These are phyloP conservation scores for Eristalinus sepulchralis DNA, from an alignment of 2,888 invertebrate species.

Conservation along the genomic window DNA sequence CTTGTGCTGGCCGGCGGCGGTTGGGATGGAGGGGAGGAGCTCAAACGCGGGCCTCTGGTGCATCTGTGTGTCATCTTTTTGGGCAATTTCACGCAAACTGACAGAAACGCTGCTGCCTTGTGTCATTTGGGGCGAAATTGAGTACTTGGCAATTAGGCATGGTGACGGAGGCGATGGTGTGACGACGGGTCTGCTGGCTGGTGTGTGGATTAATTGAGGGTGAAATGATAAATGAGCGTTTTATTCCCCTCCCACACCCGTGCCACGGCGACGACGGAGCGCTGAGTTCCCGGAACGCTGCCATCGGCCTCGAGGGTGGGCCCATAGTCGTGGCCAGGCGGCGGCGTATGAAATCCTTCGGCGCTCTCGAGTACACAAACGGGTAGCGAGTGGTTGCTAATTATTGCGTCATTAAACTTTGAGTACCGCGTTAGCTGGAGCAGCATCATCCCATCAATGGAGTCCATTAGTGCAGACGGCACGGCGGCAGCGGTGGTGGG, in stretches of 20 bases:
- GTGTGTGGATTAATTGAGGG: conserved; percentile 68
- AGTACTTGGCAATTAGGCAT: conserved; percentile 70
- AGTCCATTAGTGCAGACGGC: conserved; percentile 17
- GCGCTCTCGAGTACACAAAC: background rate
- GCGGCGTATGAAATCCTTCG: background rate
- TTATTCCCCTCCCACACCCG: conserved; percentile 32
- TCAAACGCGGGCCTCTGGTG: conserved; percentile 48
- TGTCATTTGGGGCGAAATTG: conserved; percentile 65
- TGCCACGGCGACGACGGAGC: conserved; percentile 20
- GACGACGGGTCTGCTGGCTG: conserved; percentile 51
- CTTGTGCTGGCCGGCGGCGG: background rate
- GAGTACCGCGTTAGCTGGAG: conserved; percentile 14
- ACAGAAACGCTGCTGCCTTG: conserved; percentile 47
- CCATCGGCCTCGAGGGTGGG: conserved; percentile 53
- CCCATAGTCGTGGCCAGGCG: background rate
- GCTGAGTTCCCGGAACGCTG: conserved; percentile 46
- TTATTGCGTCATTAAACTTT: conserved; percentile 55
- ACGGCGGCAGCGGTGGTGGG: background rate
- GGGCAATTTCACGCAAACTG: conserved; percentile 62
- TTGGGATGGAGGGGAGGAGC: background rate
- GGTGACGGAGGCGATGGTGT: conserved; percentile 61
- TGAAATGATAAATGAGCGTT: conserved; percentile 67
- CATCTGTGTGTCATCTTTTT: conserved; percentile 61
- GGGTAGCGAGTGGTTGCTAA: conserved; percentile 12
- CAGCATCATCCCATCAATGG: background rate